These are phyloP conservation scores for Trichogramma evanescens DNA, from an alignment of 2,888 invertebrate genomes.

Conservation along the genomic window DNA sequence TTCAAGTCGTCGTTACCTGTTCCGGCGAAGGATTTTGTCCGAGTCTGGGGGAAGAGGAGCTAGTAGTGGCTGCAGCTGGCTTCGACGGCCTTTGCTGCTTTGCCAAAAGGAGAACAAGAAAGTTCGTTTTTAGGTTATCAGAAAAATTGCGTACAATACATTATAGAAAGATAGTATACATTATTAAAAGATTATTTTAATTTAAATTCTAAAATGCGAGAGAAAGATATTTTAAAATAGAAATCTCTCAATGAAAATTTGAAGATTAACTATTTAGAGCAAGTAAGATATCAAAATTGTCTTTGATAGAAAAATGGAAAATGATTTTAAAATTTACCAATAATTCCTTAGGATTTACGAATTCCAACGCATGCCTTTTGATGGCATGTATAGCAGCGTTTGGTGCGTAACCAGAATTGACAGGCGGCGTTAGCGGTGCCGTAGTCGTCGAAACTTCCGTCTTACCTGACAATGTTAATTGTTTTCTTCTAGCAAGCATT, in stretches of 20 bases:
- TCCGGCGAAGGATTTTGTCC: constrained; percentile 54
- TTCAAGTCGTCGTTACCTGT: constrained; percentile 51
- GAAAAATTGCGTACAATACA: background rate
- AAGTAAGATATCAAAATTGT: too few relatives aligned
- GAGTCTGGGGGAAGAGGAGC: constrained; percentile 51
- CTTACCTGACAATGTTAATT: constrained; percentile 41
- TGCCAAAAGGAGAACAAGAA: constrained; percentile 44
- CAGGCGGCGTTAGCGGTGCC: constrained; percentile 53
- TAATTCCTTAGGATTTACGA: constrained; percentile 81
- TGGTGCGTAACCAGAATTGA: constrained; percentile 82
- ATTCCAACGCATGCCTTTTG: constrained; percentile 86
- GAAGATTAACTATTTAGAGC: background rate
- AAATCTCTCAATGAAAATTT: constrained; percentile 5
- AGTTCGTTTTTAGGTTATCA: constrained; percentile 21
- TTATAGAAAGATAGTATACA: background rate
- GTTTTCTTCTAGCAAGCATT: constrained; percentile 42
- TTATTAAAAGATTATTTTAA: background rate
- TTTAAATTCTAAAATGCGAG: background rate
- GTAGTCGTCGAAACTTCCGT: constrained; percentile 42
- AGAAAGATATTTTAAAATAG: constrained; percentile 1
- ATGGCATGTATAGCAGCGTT: constrained; percentile 97
- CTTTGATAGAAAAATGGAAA: background rate
- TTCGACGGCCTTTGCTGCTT: constrained; percentile 53
- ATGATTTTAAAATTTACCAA: constrained; percentile 56
- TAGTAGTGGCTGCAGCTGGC: constrained; percentile 51